Evolutionary conservation across 2,888 invertebrate genomes (phyloP).

Genomic region (Drosophila eohydei): DNA sequence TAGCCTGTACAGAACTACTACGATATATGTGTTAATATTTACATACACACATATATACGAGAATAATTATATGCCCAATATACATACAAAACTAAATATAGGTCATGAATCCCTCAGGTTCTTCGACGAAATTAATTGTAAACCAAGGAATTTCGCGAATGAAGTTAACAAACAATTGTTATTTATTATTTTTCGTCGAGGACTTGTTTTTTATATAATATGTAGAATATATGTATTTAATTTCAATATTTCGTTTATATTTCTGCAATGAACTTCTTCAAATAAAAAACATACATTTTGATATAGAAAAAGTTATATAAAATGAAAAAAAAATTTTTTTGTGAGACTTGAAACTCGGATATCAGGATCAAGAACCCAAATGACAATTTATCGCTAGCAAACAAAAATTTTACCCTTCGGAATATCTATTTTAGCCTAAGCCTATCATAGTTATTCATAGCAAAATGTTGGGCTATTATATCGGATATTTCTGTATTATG

Average conservation of each 20-base stretch:
- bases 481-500: conserved; percentile 6
- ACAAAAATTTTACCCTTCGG: conserved; percentile 3
- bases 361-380: conserved; percentile 85
- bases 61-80: too few species aligned
- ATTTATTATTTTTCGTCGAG: too few species aligned
- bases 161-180: too few species aligned
- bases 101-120: neutral
- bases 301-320: too few species aligned
- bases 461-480: conserved; percentile 9
- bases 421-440: neutral
- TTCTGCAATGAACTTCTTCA: too few species aligned
- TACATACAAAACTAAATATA: neutral
- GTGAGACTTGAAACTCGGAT: conserved; percentile 85
- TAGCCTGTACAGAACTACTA: neutral
- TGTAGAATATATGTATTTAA: too few species aligned
- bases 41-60: neutral
- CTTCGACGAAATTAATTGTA: neutral
- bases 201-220: too few species aligned
- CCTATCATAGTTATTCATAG: neutral
- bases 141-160: neutral
- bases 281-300: too few species aligned
- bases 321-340: too few species aligned
- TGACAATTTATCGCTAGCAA: neutral
- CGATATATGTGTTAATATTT: neutral
- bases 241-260: too few species aligned